These are phyloP conservation scores for Poliocrania exsul DNA, from an alignment of 2,797 vertebrate species.

Conservation along the genomic window DNA sequence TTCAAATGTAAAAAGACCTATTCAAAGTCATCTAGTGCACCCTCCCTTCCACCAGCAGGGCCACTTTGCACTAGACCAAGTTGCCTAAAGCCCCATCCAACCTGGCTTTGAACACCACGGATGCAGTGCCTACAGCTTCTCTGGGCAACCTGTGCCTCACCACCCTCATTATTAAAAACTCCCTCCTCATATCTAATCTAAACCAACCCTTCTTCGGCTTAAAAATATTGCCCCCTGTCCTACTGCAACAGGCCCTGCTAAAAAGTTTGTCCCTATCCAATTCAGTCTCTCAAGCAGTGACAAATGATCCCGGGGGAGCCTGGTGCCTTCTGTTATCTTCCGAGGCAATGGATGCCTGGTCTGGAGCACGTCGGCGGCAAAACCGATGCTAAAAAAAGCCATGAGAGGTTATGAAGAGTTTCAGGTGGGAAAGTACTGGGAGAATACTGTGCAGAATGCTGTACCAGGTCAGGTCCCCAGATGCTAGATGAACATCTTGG, in stretches of 20 bases:
- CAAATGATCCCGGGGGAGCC: background rate
- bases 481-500: background rate
- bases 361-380: background rate
- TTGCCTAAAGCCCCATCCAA: background rate
- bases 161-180: background rate
- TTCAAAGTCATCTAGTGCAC: background rate
- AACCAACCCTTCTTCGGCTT: background rate
- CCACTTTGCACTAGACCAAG: background rate
- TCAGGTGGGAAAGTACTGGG: background rate
- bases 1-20: background rate
- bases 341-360: background rate
- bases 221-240: too few species aligned
- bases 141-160: background rate
- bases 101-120: background rate
- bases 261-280: background rate
- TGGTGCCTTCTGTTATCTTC: background rate
- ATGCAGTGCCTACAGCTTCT: background rate
- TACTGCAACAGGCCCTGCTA: background rate
- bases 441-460: background rate
- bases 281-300: background rate
- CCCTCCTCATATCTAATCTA: background rate
- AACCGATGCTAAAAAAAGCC: conserved; percentile 17
- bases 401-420: background rate
- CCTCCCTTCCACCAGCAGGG: background rate
- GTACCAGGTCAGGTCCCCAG: conserved; percentile 6